Evolutionary conservation across 2,888 invertebrate species (phyloP).

Genomic region (Pandemis heparana): DNA sequence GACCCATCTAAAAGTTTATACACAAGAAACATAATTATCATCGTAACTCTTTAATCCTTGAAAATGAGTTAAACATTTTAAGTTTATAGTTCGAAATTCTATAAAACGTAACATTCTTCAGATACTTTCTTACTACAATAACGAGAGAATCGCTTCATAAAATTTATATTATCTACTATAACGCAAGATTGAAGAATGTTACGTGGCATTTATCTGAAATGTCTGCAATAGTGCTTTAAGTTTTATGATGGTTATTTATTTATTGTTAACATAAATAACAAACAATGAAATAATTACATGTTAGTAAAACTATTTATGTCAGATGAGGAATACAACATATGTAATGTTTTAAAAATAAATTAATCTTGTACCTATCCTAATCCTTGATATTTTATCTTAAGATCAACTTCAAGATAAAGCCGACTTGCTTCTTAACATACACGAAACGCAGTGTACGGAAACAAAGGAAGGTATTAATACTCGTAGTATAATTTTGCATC

Average conservation of each 20-base stretch:
- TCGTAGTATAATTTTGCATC: constrained; percentile 9
- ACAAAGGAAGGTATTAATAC: not conserved
- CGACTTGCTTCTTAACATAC: not conserved
- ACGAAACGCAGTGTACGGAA: not conserved
- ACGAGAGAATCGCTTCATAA: constrained; percentile 68
- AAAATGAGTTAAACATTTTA: constrained; percentile 19
- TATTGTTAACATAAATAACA: constrained; percentile 64
- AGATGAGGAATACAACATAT: not conserved
- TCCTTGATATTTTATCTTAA: too few species aligned
- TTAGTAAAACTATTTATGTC: constrained; percentile 61
- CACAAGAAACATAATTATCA: not conserved
- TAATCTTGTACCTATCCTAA: too few species aligned
- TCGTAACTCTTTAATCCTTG: constrained; percentile 3
- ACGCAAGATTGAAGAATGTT: constrained; percentile 54
- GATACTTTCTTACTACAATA: constrained; percentile 57
- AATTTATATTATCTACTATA: constrained; percentile 59
- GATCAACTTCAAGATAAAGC: too few species aligned
- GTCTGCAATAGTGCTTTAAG: constrained; percentile 58
- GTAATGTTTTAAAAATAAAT: not conserved
- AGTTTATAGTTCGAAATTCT: constrained; percentile 46
- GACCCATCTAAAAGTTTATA: not conserved
- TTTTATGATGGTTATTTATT: constrained; percentile 69
- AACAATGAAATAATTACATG: constrained; percentile 66
- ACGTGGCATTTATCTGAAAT: constrained; percentile 65
- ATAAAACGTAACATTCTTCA: constrained; percentile 48